Base-by-base conservation (phyloP, 1,140 invertebrate genomes). In the Cyclina sinensis region DNA sequence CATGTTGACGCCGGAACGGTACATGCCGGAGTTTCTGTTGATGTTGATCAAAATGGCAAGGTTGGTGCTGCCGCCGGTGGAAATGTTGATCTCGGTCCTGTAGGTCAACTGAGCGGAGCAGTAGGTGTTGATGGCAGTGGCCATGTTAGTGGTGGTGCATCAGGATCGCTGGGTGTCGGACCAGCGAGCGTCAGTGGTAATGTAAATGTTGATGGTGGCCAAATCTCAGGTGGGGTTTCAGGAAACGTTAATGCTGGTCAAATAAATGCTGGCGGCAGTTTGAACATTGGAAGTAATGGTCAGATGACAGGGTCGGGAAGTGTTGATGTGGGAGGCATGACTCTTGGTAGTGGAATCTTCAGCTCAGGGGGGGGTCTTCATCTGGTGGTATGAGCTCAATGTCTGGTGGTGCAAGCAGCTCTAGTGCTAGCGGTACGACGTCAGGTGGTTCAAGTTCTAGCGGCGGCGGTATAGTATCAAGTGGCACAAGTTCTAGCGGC, bases 21-120 rank as follows among this genome's bases (percentile, higher is more conserved):
- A 21, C 79, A 82, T 39, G 79, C 46, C 21, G 48, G 46, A 14
- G 79, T 27, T 39, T 39, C 59, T 18, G 59, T 43, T 9, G 65
- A 83, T 43, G 62, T 83, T 70, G 62, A 83, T 48, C 81, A 70
- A 51, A 24, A 83, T 48, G 81, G 81, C 11, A 65, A 83, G 24
- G 59, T 83, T 3, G 35, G 35, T 70, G 62, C 59, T 43, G 81
- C 30, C 43, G 81, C 81, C 16, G 43, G 32, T 14, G 78, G 16
- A 18, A 62, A 62, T 57, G 48, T 39, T 18, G n/a, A 81, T 35
- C 57, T 81, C 7, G 81, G 81, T 24, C 24, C 81, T 24, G 37
- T 27, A 21, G 81, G 59, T 18, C 39, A 43, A 9, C 35, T 83
- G 5, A 51, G 24, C 70, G 81, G 35, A 21, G 21, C 27, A 16